Percentiles rank a stretch among this genome's conserved stretches.
These are phyloP conservation scores for Xenops minutus DNA, from an alignment of 2,797 vertebrate genomes.

Conservation along the genomic window DNA sequence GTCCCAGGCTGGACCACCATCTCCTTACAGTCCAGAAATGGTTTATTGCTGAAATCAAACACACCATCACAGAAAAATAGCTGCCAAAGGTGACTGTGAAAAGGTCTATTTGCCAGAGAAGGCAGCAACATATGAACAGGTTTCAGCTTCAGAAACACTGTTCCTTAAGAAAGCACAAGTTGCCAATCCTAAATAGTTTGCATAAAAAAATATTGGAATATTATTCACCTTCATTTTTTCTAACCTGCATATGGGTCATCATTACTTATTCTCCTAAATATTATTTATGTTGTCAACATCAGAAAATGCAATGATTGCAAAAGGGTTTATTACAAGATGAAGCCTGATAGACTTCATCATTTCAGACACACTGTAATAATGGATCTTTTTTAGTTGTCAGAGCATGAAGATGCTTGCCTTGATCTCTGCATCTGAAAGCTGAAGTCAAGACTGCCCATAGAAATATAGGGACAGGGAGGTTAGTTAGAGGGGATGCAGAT, in stretches of 20 bases:
- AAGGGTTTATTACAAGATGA: neutral
- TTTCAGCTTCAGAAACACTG: neutral
- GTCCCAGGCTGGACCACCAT: neutral
- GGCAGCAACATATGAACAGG: neutral
- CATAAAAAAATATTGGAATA: neutral
- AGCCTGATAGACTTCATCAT: neutral
- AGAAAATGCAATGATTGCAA: neutral
- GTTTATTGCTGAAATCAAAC: neutral
- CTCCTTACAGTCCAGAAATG: neutral
- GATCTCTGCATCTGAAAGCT: neutral
- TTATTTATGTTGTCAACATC: neutral
- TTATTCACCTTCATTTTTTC: neutral
- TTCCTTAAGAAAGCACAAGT: neutral
- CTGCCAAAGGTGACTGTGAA: neutral
- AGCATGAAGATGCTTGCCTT: neutral
- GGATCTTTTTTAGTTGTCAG: neutral
- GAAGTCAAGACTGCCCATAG: neutral
- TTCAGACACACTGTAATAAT: neutral
- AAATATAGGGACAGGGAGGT: neutral
- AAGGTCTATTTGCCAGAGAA: neutral
- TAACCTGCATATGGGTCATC: neutral
- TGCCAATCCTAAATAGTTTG: neutral
- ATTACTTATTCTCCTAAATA: neutral
- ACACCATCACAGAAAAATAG: neutral
- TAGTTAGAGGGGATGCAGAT: neutral